Base-by-base conservation (phyloP, 2,888 invertebrate species). In the Phragmatobia fuliginosa region DNA sequence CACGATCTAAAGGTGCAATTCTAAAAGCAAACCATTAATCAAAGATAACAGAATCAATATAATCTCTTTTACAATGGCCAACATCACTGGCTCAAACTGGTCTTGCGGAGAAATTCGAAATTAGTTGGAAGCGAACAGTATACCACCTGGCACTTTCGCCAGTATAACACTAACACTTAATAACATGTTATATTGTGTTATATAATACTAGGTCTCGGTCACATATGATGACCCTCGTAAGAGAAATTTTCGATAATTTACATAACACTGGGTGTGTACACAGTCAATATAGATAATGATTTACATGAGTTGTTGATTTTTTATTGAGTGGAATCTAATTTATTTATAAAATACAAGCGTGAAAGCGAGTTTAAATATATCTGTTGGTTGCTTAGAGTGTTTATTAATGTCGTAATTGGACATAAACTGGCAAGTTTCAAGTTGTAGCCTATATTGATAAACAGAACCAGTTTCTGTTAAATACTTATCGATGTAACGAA, bases 121-220 rank as follows among this genome's bases (percentile, higher is more conserved):
- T 87, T 87, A 78, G 85, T 82, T 78, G 71, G 63, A 69, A 71
- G 80, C 77, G 67, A 76, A 73, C 80, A 75, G 83, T 86, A 87
- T 78, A 71, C 83, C 91, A 91, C 88, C 88, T 90, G 90, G 84
- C 81, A 87, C 91, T 92, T 92, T 93, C 92, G 88, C 90, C 85
- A 73, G 82, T 82, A 85, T 85, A 87, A 86, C 86, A 89, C 77
- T 81, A 82, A 68, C 61, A 75, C 59, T 83, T 71, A 72, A 78
- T 74, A 75, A 73, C 62, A 41, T 72, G 67, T 81, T 82, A 65
- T 68, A 68, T 49, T 49, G 52, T 71, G 80, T 92, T 91, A 88
- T 85, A 83, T 90, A 93, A 93, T 80, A 73, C 81, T 80, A 90
- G 93, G 92, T 92, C 93, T 93, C 87, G 93, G 92, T 88, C 93